A percentile compares a stretch with the other conserved stretches of the same genome.
Evolutionary conservation across 1,140 invertebrate species (phyloP).

Genomic region (Euglossa dilemma): DNA sequence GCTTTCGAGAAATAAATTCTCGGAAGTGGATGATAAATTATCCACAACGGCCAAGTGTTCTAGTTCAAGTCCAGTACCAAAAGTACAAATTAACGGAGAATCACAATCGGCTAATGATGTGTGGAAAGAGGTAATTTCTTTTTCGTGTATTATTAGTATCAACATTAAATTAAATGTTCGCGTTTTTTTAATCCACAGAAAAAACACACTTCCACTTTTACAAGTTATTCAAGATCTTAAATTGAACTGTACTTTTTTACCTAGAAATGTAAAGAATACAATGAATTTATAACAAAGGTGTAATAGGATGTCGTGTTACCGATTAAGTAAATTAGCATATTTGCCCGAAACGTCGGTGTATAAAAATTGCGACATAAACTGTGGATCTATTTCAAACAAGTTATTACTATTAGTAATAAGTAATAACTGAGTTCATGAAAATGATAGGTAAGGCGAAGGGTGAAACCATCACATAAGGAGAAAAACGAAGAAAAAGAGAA

Average conservation of each 20-base stretch:
- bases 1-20: constrained; percentile 10
- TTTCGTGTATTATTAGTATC: neutral
- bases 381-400: constrained; percentile 15
- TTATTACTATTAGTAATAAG: constrained; percentile 9
- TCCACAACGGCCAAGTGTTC: neutral
- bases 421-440: constrained; percentile 40
- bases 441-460: constrained; percentile 82
- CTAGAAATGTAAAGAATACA: constrained; percentile 12
- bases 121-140: constrained; percentile 82
- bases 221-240: constrained; percentile 23
- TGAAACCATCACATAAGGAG: constrained; percentile 80
- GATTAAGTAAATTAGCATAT: constrained; percentile 13
- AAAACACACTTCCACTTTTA: constrained; percentile 15
- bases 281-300: neutral
- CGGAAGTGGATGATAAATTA: neutral
- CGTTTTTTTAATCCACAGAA: constrained; percentile 29
- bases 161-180: constrained; percentile 2
- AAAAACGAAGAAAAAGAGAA: constrained; percentile 79
- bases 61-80: neutral
- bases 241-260: constrained; percentile 19
- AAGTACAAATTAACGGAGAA: constrained; percentile 49
- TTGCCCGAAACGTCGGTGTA: neutral
- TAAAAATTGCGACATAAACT: neutral
- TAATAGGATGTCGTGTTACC: constrained; percentile 16
- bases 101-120: constrained; percentile 73